phyloP scores from a whole-genome alignment of 1,140 invertebrate genomes.

The Elysia chlorotica region DNA sequence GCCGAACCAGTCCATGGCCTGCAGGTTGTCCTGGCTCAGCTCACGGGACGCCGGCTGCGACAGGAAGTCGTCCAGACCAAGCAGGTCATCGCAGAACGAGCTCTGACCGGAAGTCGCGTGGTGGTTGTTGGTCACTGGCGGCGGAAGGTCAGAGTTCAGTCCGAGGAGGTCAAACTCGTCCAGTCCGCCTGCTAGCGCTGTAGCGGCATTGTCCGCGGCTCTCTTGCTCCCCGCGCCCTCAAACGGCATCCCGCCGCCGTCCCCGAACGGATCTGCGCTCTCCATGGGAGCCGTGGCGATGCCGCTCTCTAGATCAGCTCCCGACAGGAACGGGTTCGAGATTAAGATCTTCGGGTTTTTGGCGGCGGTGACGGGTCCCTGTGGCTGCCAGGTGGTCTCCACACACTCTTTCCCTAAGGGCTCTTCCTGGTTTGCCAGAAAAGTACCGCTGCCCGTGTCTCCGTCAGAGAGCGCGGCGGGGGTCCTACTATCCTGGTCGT shows the following conservation, averaged over 20 bases:
- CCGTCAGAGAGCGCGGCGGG: no score
- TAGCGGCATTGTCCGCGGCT: not conserved
- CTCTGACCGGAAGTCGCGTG: constrained; percentile 1
- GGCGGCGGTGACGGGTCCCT: not conserved
- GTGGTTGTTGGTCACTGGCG: constrained; percentile 1
- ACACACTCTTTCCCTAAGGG: not conserved
- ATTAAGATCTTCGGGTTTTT: not conserved
- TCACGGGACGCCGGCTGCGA: constrained; percentile 11
- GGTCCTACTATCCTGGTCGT: constrained; percentile 6
- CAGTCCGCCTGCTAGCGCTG: not conserved
- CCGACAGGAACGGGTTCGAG: constrained; percentile 26
- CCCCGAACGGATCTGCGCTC: constrained; percentile 7
- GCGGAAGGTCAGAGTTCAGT: constrained; percentile 25
- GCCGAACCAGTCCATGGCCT: constrained; percentile 27
- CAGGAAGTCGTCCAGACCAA: constrained; percentile 41
- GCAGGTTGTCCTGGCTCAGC: constrained; percentile 13
- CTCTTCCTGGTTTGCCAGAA: constrained; percentile 8
- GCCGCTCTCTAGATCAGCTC: constrained; percentile 6
- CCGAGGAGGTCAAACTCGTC: constrained; percentile 42
- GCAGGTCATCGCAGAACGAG: constrained; percentile 40
- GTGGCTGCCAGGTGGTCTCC: not conserved
- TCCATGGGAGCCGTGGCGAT: not conserved
- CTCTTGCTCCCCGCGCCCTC: not conserved
- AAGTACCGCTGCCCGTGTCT: constrained; percentile 9
- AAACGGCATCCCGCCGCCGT: constrained; percentile 17